These are phyloP conservation scores for Emydura subglobosa DNA, from an alignment of 2,113 vertebrate genomes.

Conservation along the genomic window DNA sequence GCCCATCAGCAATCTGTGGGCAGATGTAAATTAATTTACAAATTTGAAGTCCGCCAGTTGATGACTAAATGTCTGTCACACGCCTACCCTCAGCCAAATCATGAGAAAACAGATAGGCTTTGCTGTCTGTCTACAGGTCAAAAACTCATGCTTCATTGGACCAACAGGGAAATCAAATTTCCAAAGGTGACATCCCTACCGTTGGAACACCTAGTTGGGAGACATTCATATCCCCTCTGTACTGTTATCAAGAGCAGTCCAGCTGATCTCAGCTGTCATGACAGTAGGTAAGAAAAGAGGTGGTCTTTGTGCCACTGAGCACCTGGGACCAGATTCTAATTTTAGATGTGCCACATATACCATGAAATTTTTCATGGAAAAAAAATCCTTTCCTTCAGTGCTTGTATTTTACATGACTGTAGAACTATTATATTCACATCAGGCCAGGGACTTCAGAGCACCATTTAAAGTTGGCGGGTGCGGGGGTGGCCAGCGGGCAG, in stretches of 20 bases:
- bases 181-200: background rate
- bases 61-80: conserved; percentile 41
- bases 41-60: conserved; percentile 19
- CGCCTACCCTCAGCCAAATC: background rate
- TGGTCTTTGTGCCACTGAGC: background rate
- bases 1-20: background rate
- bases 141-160: conserved; percentile 7
- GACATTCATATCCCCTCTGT: background rate
- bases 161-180: conserved; percentile 11
- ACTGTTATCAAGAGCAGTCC: background rate
- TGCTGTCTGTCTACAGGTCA: background rate
- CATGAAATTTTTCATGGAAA: background rate
- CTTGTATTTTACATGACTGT: background rate
- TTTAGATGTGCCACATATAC: accelerated
- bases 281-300: background rate
- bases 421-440: background rate
- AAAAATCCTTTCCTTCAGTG: background rate
- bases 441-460: background rate
- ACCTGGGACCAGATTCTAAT: background rate
- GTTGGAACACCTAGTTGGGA: background rate
- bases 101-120: background rate
- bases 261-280: background rate
- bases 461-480: background rate
- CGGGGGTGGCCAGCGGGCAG: too few relatives aligned
- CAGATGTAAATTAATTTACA: conserved; percentile 42